These are phyloP conservation scores for Bolinopsis microptera DNA, from an alignment of 37 sponge, comb jelly and placozoan genomes.

Conservation along the genomic window DNA sequence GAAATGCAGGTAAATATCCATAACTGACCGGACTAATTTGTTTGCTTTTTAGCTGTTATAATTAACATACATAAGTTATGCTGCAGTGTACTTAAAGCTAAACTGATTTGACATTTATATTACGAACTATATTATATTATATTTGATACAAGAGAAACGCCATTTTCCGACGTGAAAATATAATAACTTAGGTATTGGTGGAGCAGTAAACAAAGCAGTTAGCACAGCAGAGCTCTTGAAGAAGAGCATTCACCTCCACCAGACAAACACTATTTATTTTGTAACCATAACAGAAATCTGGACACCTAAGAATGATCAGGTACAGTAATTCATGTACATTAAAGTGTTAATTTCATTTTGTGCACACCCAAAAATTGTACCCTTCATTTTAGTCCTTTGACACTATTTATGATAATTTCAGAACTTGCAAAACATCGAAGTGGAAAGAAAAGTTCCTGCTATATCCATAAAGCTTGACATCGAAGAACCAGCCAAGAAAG, in stretches of 20 bases:
- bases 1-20: no score
- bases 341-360: not conserved
- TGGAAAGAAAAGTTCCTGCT: conserved; percentile 35
- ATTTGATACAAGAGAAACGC: no score
- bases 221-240: conserved; percentile 55
- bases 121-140: no score
- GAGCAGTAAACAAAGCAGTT: conserved; percentile 45
- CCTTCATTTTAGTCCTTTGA: not conserved
- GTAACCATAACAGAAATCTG: conserved; percentile 38
- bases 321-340: not conserved
- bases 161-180: no score
- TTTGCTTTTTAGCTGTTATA: no score
- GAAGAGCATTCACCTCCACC: not conserved
- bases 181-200: conserved; percentile 34
- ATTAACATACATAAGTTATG: no score
- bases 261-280: conserved; percentile 39
- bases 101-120: no score
- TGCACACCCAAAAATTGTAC: not conserved
- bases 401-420: not conserved
- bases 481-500: conserved; percentile 6
- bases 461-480: conserved; percentile 9
- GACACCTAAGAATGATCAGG: conserved; percentile 42
- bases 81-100: no score
- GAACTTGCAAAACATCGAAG: conserved; percentile 51
- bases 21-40: no score